phyloP scores from a whole-genome alignment of 2,797 vertebrate genomes.

The Vireo griseus region DNA sequence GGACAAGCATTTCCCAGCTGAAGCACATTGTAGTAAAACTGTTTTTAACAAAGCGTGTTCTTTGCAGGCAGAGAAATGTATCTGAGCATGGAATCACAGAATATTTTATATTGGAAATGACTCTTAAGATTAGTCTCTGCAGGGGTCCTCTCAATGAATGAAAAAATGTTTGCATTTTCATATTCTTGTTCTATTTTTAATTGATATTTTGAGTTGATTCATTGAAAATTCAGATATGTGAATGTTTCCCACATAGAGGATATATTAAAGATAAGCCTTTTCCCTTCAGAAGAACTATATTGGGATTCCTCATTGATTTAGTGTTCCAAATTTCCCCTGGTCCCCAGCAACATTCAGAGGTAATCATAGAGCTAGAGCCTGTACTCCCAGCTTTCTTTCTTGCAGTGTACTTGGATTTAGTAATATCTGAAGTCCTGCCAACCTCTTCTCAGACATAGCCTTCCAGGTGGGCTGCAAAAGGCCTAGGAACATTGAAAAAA shows the following conservation, averaged over 20 bases:
- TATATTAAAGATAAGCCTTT: background rate
- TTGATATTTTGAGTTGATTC: background rate
- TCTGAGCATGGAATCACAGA: background rate
- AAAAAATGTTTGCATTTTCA: background rate
- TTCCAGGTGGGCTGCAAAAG: background rate
- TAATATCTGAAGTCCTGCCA: background rate
- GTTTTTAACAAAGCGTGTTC: fast-evolving
- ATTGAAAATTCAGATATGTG: background rate
- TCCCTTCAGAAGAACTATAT: background rate
- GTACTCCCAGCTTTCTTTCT: background rate
- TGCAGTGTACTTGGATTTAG: background rate
- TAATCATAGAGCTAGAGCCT: background rate
- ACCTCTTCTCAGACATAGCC: background rate
- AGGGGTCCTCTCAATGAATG: background rate
- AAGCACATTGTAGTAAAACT: background rate
- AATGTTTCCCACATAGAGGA: background rate
- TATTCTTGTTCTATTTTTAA: background rate
- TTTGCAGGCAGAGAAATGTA: background rate
- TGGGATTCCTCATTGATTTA: background rate
- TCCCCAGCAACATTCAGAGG: background rate
- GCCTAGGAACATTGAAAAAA: background rate
- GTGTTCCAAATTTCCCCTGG: background rate
- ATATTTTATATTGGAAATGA: background rate
- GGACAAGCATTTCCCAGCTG: background rate
- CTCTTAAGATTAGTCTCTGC: background rate